Evolutionary conservation across 2,113 vertebrate species (phyloP).

Genomic region (Cololabis saira): DNA sequence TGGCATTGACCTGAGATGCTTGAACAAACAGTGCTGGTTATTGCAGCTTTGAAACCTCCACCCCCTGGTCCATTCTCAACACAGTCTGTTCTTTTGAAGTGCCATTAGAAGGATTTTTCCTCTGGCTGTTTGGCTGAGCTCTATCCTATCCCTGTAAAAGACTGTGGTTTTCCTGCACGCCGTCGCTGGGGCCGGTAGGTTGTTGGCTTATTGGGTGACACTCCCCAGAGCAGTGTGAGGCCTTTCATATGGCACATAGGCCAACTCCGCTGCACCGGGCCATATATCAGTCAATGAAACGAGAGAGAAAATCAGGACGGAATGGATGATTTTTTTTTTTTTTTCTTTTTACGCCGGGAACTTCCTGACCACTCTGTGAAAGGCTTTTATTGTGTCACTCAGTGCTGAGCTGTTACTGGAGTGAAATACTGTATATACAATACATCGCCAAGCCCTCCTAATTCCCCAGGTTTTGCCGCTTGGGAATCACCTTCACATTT

Average conservation of each 20-base stretch:
- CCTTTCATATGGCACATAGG: constrained; percentile 34
- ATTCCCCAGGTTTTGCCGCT: constrained; percentile 44
- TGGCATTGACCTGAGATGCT: constrained; percentile 73
- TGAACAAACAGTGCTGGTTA: constrained; percentile 69
- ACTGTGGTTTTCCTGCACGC: constrained; percentile 65
- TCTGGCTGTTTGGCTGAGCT: constrained; percentile 50
- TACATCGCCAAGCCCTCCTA: constrained; percentile 28
- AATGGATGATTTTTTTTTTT: constrained; percentile 35
- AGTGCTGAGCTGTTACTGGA: constrained; percentile 55
- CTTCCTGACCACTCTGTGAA: constrained; percentile 67
- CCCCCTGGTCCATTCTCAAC: constrained; percentile 62
- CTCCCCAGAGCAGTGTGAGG: constrained; percentile 64
- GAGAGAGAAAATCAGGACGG: constrained; percentile 39
- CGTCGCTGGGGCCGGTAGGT: constrained; percentile 52
- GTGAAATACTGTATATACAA: constrained; percentile 51
- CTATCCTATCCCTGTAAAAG: constrained; percentile 69
- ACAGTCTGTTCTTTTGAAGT: constrained; percentile 75
- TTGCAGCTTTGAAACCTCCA: constrained; percentile 63
- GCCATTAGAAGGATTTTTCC: constrained; percentile 67
- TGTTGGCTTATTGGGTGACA: constrained; percentile 64
- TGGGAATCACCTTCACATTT: constrained; percentile 15
- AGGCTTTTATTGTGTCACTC: constrained; percentile 67
- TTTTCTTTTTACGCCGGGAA: constrained; percentile 57
- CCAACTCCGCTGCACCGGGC: constrained; percentile 28
- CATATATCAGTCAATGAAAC: constrained; percentile 54